phyloP scores from a whole-genome alignment of 1,140 invertebrate genomes.

The Drusus annulatus region DNA sequence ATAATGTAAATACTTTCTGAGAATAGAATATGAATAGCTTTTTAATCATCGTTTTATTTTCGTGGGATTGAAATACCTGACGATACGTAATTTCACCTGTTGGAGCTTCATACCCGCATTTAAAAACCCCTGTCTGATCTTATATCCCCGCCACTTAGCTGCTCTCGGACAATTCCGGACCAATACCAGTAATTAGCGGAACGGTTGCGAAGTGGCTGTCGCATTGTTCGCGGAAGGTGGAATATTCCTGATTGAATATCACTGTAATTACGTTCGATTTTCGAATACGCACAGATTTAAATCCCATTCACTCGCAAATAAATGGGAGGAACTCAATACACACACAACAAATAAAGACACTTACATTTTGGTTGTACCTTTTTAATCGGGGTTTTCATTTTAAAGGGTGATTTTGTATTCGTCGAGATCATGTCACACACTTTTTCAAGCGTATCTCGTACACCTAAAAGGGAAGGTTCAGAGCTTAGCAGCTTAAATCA shows the following conservation, averaged over 20 bases:
- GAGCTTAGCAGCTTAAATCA: no score
- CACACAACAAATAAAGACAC: not conserved
- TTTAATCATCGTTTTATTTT: no score
- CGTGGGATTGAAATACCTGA: no score
- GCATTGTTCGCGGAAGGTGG: conserved; percentile 19
- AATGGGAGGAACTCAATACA: not conserved
- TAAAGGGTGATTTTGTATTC: no score
- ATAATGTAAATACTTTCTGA: no score
- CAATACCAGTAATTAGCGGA: conserved; percentile 31
- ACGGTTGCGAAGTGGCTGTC: conserved; percentile 25
- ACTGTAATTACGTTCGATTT: conserved; percentile 23
- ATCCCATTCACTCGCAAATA: not conserved
- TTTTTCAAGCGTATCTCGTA: no score
- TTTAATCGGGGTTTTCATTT: no score
- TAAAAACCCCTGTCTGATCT: conserved; percentile 1
- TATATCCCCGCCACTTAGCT: conserved; percentile 11
- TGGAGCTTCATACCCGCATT: not conserved
- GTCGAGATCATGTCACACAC: no score
- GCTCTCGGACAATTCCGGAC: conserved; percentile 13
- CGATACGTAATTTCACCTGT: no score
- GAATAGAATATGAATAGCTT: no score
- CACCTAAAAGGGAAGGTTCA: no score
- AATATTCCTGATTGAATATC: conserved; percentile 34
- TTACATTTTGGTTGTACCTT: not conserved
- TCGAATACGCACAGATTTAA: not conserved